Conservation (phyloP, 1,140 invertebrate genomes). For the Pissodes strobi region DNA sequence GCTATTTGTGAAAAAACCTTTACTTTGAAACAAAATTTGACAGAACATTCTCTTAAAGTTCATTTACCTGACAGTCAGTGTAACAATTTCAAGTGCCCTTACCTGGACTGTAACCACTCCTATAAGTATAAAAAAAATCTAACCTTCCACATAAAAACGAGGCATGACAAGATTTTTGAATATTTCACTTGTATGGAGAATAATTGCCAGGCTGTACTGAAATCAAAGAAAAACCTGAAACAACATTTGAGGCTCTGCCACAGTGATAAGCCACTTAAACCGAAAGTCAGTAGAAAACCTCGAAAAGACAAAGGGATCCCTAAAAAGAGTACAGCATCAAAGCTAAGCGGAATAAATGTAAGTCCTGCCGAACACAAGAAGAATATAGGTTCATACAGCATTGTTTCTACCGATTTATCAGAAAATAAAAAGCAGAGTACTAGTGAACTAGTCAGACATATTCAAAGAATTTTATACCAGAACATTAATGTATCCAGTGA, state of each 20-base stretch:
- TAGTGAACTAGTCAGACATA: too few relatives aligned
- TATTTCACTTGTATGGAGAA: conserved; percentile 1
- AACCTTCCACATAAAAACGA: conserved; percentile 10
- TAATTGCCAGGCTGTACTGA: conserved; percentile 14
- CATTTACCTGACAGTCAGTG: conserved; percentile 15
- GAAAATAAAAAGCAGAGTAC: too few relatives aligned
- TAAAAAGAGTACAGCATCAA: not conserved
- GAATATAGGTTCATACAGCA: not conserved
- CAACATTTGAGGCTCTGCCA: conserved; percentile 14
- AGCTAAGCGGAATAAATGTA: conserved; percentile 7
- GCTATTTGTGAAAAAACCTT: conserved; percentile 25
- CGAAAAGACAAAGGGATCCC: conserved; percentile 18
- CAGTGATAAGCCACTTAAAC: not conserved
- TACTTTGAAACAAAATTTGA: conserved; percentile 8
- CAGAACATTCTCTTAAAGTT: conserved; percentile 7
- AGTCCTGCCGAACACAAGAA: not conserved
- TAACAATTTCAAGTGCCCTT: conserved; percentile 13
- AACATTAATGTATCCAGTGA: too few relatives aligned
- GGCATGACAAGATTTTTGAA: conserved; percentile 21
- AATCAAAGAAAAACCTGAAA: conserved; percentile 15
- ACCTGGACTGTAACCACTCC: conserved; percentile 9
- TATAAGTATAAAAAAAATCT: conserved; percentile 30
- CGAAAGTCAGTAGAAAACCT: conserved; percentile 8
- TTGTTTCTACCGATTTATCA: not conserved
- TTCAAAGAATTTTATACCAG: too few relatives aligned